Percentiles rank a stretch among this genome's conserved stretches.
phyloP scores from a whole-genome alignment of 2,888 invertebrate genomes.

The Byasa hedistus region DNA sequence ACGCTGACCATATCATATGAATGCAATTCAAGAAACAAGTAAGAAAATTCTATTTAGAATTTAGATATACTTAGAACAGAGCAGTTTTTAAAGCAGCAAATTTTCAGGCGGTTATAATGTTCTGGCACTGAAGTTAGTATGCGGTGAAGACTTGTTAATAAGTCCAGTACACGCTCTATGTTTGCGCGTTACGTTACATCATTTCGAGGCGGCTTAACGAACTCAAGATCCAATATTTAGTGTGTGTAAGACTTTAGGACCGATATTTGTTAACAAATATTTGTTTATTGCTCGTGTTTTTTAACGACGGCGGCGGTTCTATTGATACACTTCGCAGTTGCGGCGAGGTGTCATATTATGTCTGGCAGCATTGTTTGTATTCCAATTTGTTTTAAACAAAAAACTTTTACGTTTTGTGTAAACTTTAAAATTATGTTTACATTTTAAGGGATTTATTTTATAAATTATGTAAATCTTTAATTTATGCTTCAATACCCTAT shows the following conservation, averaged over 20 bases:
- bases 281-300: constrained; percentile 68
- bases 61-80: constrained; percentile 36
- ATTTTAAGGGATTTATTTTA: neutral
- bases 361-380: constrained; percentile 38
- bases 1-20: constrained; percentile 64
- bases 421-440: neutral
- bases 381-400: constrained; percentile 25
- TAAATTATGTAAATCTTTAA: neutral
- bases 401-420: constrained; percentile 23
- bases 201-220: constrained; percentile 73
- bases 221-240: constrained; percentile 71
- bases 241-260: constrained; percentile 70
- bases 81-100: constrained; percentile 33
- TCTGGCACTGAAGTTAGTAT: constrained; percentile 35
- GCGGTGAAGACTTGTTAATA: constrained; percentile 74
- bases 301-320: constrained; percentile 53
- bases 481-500: neutral
- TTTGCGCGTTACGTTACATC: constrained; percentile 74
- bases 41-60: constrained; percentile 31
- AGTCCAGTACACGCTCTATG: constrained; percentile 66
- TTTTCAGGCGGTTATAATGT: constrained; percentile 33
- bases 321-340: constrained; percentile 62
- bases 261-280: constrained; percentile 74
- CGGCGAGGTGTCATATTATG: constrained; percentile 59
- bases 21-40: constrained; percentile 54